Conservation (phyloP, 2,113 vertebrate genomes). For the Coryphaenoides rupestris region DNA sequence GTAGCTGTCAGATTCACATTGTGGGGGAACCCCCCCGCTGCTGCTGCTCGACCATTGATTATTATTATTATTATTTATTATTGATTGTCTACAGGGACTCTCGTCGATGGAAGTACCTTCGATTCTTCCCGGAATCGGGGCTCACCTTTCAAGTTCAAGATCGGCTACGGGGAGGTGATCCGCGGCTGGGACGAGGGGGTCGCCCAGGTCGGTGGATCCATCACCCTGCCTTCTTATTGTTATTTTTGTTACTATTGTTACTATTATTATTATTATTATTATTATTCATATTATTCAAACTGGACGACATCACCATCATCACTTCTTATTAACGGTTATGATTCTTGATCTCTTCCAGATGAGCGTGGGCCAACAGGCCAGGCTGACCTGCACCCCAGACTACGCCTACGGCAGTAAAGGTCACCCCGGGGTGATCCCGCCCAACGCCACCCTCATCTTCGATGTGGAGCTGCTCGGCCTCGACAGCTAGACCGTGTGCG, state of each 20-base stretch:
- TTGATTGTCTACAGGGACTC: slow-evolving; percentile 78
- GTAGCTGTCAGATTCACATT: too few species aligned
- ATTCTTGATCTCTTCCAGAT: slow-evolving; percentile 84
- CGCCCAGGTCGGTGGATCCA: slow-evolving; percentile 74
- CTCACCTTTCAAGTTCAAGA: slow-evolving; percentile 89
- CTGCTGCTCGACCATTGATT: too few species aligned
- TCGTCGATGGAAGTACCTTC: slow-evolving; percentile 87
- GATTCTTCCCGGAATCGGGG: slow-evolving; percentile 90
- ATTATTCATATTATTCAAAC: too few species aligned
- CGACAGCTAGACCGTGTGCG: slow-evolving; percentile 76
- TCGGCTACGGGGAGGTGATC: slow-evolving; percentile 89
- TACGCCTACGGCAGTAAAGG: slow-evolving; percentile 85
- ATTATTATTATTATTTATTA: too few species aligned
- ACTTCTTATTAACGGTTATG: too few species aligned
- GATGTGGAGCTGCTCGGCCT: slow-evolving; percentile 89
- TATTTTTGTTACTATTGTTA: too few species aligned
- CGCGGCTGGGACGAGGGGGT: slow-evolving; percentile 95
- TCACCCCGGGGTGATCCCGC: slow-evolving; percentile 90
- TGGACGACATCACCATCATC: too few species aligned
- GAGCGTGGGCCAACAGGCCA: slow-evolving; percentile 90
- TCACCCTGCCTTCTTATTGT: background rate
- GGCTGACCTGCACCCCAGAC: slow-evolving; percentile 87
- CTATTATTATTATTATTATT: too few species aligned
- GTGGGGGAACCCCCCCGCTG: too few species aligned
- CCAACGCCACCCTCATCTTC: slow-evolving; percentile 87